These are phyloP conservation scores for Danionella cerebrum DNA, from an alignment of 2,113 vertebrate species.

Conservation along the genomic window DNA sequence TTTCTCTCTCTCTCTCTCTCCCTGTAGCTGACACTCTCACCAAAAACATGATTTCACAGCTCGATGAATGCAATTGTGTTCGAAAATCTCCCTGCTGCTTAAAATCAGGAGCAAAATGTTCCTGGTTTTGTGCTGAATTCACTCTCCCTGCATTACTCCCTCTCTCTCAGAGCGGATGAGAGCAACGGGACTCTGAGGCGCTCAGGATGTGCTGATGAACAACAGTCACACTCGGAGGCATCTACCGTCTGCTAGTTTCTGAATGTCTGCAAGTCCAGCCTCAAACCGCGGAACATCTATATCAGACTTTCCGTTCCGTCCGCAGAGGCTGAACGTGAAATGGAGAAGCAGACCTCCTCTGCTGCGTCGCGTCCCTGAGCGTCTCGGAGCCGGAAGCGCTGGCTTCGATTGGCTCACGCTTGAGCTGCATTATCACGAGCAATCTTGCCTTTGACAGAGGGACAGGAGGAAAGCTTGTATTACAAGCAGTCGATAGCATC, in stretches of 20 bases:
- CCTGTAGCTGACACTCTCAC: conserved; percentile 51
- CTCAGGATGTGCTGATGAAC: no score
- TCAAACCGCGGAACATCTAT: no score
- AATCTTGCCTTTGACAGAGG: conserved; percentile 60
- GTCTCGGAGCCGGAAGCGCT: conserved; percentile 48
- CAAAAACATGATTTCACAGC: conserved; percentile 67
- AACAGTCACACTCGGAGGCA: no score
- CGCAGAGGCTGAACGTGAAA: no score
- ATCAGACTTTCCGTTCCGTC: no score
- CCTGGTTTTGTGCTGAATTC: conserved; percentile 41
- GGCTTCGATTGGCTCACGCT: conserved; percentile 48
- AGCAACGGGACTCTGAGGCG: no score
- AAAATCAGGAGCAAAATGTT: conserved; percentile 49
- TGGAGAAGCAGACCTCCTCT: no score
- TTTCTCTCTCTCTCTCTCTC: no score
- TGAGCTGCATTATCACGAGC: conserved; percentile 50
- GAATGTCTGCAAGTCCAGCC: no score
- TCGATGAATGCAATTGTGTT: conserved; percentile 60
- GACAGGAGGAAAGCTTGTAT: conserved; percentile 64
- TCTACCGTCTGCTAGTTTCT: no score
- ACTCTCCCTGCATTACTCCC: neutral
- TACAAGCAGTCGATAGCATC: conserved; percentile 59
- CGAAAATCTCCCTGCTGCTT: conserved; percentile 56
- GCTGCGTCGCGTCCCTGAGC: no score
- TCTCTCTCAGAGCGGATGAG: neutral